A percentile compares a stretch with the other conserved stretches of the same genome.
phyloP scores from a whole-genome alignment of 2,797 vertebrate genomes.

The Australoheros facetus region DNA sequence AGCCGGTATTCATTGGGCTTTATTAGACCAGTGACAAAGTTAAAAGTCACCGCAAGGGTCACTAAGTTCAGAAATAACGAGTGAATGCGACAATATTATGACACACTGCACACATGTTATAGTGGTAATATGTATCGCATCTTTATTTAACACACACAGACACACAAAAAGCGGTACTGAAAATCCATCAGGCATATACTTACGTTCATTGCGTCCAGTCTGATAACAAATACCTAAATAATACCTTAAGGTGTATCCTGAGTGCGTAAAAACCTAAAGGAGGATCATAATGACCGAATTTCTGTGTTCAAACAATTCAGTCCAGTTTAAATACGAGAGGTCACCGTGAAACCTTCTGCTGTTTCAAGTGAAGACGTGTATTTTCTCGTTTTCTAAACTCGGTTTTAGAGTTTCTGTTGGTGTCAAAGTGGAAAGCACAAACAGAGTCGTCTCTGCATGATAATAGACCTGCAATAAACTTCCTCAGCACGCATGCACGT shows the following conservation, averaged over 20 bases:
- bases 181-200: not conserved
- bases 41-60: not conserved
- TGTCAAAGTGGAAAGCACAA: not conserved
- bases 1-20: not conserved
- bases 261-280: not conserved
- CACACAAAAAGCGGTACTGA: too few relatives aligned
- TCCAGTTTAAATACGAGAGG: not conserved
- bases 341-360: not conserved
- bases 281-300: not conserved
- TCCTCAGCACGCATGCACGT: not conserved
- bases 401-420: not conserved
- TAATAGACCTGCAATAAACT: slow-evolving; percentile 64
- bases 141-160: not conserved
- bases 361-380: not conserved
- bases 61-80: not conserved
- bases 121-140: not conserved
- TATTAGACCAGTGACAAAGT: not conserved
- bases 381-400: not conserved
- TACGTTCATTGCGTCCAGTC: not conserved
- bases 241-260: not conserved
- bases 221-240: not conserved
- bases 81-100: not conserved
- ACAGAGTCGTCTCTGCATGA: slow-evolving; percentile 79
- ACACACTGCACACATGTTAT: not conserved
- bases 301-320: not conserved